Base-by-base conservation (phyloP, 2,797 vertebrate species). In the Falco novaeseelandiae region DNA sequence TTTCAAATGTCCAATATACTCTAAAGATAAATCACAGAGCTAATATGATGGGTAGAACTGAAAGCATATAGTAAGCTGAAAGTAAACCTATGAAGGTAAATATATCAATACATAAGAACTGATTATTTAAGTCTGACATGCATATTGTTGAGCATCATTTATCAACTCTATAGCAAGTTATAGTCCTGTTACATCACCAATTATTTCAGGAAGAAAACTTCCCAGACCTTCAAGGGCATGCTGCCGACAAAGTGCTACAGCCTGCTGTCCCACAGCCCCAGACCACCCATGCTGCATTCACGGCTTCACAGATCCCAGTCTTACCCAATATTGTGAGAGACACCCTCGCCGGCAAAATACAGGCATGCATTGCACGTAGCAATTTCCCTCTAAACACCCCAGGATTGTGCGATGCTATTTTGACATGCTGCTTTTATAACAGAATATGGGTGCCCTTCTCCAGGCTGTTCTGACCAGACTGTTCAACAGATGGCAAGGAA, bases 401-500 rank as follows among this genome's bases (percentile, higher is more conserved):
- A 16, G 1, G 3, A 10, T 9, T 46, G 5, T 18, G 20, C 48
- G 59, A 84, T 1, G 4, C 11, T 74, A 48, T 90, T 95, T 91
- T 55, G 54, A 83, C 0, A 0, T 20, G 55, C 11, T 57, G 14
- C 74, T 88, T 93, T 66, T 72, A 14, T 51, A 87, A 29, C 6
- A 38, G 16, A 51, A 14, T 27, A 51, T n/a, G 49, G 46, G 18
- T 87, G 78, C 55, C 44, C 57, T 93, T 87, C 88, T 81, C 52
- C 61, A 42, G 77, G 83, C 76, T 92, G 44, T 51, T 88, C 58
- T 49, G 83, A 82, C 58, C 87, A 97, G 78, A 73, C 63, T 90
- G 90, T 19, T 85, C 81, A 92, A 72, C 93, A 97, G 81, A 95
- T 74, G 81, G 90, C 52, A 84, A 66, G 27, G 34, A 89, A 85